Evolutionary conservation across 2,797 vertebrate genomes (phyloP).

Genomic region (Tauraco hartlaubi): DNA sequence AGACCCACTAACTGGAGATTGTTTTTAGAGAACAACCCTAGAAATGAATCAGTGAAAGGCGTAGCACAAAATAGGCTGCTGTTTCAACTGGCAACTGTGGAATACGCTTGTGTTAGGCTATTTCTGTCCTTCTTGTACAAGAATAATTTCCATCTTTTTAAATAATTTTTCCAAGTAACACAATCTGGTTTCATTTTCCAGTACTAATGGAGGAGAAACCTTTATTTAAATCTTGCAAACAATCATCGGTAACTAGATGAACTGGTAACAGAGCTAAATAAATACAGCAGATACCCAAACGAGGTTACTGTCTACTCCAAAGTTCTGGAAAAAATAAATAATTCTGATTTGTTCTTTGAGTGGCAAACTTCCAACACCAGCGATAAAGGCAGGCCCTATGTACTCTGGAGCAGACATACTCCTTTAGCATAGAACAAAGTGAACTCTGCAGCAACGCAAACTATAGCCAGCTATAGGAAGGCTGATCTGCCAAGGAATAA

Average conservation of each 20-base stretch:
- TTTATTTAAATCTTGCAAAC: not conserved
- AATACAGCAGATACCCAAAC: not conserved
- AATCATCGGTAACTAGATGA: not conserved
- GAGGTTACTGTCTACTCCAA: not conserved
- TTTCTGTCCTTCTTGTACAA: conserved; percentile 25
- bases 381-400: not conserved
- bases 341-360: conserved; percentile 3
- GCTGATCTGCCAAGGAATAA: not conserved
- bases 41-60: conserved; percentile 39
- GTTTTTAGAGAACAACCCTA: conserved; percentile 20
- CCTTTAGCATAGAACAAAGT: not conserved
- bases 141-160: conserved; percentile 36
- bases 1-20: conserved; percentile 22
- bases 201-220: not conserved
- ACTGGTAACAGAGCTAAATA: not conserved
- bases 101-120: conserved; percentile 26
- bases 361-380: not conserved
- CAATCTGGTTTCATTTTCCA: conserved; percentile 25
- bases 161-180: conserved; percentile 26
- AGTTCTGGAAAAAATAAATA: not conserved
- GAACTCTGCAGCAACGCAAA: not conserved
- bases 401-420: not conserved
- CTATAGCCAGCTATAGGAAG: not conserved
- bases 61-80: conserved; percentile 46
- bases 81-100: conserved; percentile 33